These are phyloP conservation scores for Tenthredo mesomela DNA, from an alignment of 2,888 invertebrate species.

Conservation along the genomic window DNA sequence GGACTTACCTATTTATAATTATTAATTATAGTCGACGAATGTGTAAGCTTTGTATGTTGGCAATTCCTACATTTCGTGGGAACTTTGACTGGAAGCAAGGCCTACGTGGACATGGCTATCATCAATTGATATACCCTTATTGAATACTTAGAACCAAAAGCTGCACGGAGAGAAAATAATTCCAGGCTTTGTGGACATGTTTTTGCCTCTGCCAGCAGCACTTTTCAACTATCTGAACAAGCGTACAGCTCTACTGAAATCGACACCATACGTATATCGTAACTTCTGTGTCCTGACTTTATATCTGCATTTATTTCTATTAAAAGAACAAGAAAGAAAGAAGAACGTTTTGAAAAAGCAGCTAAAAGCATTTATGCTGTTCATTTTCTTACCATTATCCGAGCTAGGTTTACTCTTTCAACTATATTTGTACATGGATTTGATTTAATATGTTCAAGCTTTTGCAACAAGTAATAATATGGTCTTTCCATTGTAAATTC, in stretches of 20 bases:
- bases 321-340: too few relatives aligned
- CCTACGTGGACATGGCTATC: neutral
- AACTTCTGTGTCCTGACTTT: too few relatives aligned
- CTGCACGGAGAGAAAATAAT: constrained; percentile 20
- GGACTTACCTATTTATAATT: neutral
- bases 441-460: neutral
- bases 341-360: neutral
- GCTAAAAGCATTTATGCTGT: neutral
- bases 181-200: neutral
- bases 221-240: neutral
- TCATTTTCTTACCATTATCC: neutral
- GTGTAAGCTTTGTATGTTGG: constrained; percentile 41
- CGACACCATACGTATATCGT: neutral
- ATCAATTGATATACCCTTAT: constrained; percentile 9
- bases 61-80: neutral
- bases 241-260: neutral
- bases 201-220: neutral
- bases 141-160: constrained; percentile 4
- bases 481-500: neutral
- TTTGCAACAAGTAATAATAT: neutral
- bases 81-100: constrained; percentile 21
- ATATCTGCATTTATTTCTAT: too few relatives aligned
- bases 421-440: neutral
- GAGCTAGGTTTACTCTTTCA: neutral
- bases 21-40: constrained; percentile 15